Conservation (phyloP, 2,797 vertebrate species). For the Paedocypris micromegethes region DNA sequence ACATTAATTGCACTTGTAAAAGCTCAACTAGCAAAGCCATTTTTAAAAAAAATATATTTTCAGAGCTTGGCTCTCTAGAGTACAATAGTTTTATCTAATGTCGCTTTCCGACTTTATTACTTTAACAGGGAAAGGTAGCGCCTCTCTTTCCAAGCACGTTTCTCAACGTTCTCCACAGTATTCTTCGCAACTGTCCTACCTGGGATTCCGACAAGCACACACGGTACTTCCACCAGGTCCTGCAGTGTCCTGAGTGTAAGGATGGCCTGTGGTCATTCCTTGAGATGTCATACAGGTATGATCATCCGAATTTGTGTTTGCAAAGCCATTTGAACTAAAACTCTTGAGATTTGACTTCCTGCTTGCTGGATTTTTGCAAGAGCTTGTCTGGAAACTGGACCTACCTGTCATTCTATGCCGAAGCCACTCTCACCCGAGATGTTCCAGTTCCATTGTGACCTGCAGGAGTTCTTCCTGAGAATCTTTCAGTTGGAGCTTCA, state of each 20-base stretch:
- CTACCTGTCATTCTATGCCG: constrained; percentile 76
- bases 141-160: constrained; percentile 59
- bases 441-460: constrained; percentile 67
- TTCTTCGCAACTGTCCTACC: constrained; percentile 70
- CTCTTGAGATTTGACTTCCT: too few relatives aligned
- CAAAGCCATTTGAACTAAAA: background rate
- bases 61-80: too few relatives aligned
- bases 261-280: constrained; percentile 64
- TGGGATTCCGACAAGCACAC: constrained; percentile 67
- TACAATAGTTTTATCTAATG: too few relatives aligned
- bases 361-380: constrained; percentile 26
- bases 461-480: constrained; percentile 79
- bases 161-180: constrained; percentile 60
- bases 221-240: constrained; percentile 70
- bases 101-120: background rate
- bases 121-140: constrained; percentile 57
- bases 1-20: too few relatives aligned
- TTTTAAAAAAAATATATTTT: too few relatives aligned
- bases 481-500: constrained; percentile 82
- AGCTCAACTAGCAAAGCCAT: too few relatives aligned
- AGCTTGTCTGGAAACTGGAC: constrained; percentile 68
- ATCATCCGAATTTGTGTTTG: background rate
- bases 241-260: constrained; percentile 76
- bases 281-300: constrained; percentile 66
- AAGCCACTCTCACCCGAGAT: constrained; percentile 66